Evolutionary conservation across 2,888 invertebrate genomes (phyloP).

Genomic region (Caenorhabditis afra): DNA sequence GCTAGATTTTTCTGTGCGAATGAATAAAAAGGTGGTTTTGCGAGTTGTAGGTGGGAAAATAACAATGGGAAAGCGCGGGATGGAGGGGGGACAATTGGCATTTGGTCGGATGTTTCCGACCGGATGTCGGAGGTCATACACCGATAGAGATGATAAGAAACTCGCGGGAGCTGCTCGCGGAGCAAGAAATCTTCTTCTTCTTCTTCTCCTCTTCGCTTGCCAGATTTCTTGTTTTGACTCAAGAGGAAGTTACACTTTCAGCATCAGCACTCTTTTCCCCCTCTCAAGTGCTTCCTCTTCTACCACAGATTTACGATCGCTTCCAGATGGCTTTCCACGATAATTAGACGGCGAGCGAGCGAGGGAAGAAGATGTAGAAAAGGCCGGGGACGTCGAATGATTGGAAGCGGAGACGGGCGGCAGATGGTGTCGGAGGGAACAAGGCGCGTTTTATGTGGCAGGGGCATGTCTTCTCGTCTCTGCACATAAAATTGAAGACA

Average conservation of each 20-base stretch:
- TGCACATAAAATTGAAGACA: constrained; percentile 12
- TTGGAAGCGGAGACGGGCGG: constrained; percentile 12
- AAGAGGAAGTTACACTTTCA: constrained; percentile 19
- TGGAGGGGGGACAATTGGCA: constrained; percentile 33
- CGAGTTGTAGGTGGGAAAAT: constrained; percentile 2
- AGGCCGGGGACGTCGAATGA: constrained; percentile 19
- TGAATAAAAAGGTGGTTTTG: not conserved
- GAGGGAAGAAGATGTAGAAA: not conserved
- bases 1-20: not conserved
- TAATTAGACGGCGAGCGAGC: too few species aligned
- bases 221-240: constrained; percentile 14
- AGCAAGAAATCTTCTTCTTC: not conserved
- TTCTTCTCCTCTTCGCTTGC: not conserved
- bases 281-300: constrained; percentile 13
- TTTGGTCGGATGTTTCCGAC: constrained; percentile 45
- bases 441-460: constrained; percentile 38
- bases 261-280: not conserved
- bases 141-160: constrained; percentile 54
- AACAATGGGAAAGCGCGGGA: not conserved
- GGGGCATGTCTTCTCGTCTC: not conserved
- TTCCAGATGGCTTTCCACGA: constrained; percentile 16
- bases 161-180: not conserved
- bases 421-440: constrained; percentile 28
- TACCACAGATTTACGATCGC: constrained; percentile 2
- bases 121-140: constrained; percentile 53